A percentile compares a stretch with the other conserved stretches of the same genome.
These are phyloP conservation scores for Rhea pennata DNA, from an alignment of 2,113 vertebrate species.

Conservation along the genomic window DNA sequence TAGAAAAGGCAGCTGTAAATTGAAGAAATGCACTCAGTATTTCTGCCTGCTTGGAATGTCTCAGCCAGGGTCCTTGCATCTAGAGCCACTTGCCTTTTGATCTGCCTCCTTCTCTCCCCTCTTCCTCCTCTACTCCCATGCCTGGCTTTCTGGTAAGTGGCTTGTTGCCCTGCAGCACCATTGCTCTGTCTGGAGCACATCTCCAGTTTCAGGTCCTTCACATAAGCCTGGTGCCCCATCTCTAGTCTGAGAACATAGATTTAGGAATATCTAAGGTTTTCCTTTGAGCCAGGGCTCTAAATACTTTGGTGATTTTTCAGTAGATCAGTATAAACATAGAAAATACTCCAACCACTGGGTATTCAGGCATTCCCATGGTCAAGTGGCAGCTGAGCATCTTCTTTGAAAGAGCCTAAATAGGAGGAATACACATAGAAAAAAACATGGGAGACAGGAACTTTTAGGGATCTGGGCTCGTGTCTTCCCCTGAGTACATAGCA, in stretches of 20 bases:
- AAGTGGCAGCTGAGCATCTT: not conserved
- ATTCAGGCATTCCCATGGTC: not conserved
- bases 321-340: not conserved
- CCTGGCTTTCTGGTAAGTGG: not conserved
- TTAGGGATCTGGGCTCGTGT: not conserved
- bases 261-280: not conserved
- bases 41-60: no score
- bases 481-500: not conserved
- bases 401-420: not conserved
- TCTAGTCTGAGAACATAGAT: not conserved
- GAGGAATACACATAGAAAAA: not conserved
- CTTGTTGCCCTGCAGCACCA: not conserved
- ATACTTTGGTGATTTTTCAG: not conserved
- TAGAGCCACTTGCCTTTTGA: fast-evolving
- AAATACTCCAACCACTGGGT: not conserved
- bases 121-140: not conserved
- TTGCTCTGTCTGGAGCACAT: fast-evolving
- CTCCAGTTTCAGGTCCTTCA: not conserved
- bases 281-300: not conserved
- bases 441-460: not conserved
- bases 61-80: not conserved
- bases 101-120: not conserved
- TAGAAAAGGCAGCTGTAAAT: not conserved
- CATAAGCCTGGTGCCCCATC: not conserved
- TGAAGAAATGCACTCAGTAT: no score